phyloP scores from a whole-genome alignment of 2,888 invertebrate species.

The Meteorus cinctellus region DNA sequence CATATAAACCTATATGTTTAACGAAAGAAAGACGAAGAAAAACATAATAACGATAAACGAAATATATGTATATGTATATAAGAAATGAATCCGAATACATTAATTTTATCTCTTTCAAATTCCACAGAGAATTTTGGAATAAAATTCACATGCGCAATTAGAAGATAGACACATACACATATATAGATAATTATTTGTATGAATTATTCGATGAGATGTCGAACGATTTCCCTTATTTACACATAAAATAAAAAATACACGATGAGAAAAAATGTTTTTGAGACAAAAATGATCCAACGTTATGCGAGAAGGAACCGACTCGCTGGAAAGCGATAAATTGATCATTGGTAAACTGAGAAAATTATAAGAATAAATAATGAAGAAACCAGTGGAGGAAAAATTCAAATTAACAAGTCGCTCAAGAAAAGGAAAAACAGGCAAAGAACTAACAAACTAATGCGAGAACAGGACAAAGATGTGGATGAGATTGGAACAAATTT shows the following conservation, averaged over 20 bases:
- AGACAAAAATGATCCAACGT: background rate
- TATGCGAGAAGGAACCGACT: too few relatives aligned
- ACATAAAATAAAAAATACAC: background rate
- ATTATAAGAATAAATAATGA: too few relatives aligned
- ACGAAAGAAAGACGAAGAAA: conserved; percentile 38
- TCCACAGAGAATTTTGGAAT: background rate
- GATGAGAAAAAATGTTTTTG: background rate
- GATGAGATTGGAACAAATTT: too few relatives aligned
- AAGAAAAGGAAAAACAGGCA: too few relatives aligned
- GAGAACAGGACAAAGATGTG: too few relatives aligned
- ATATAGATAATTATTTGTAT: background rate
- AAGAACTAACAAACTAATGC: too few relatives aligned
- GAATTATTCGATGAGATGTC: background rate
- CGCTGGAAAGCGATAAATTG: too few relatives aligned
- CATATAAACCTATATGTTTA: conserved; percentile 51
- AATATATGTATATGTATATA: conserved; percentile 42
- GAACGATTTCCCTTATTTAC: background rate
- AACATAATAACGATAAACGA: conserved; percentile 32
- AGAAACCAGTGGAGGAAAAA: too few relatives aligned
- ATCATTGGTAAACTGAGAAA: too few relatives aligned
- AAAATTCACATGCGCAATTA: background rate
- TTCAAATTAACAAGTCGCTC: too few relatives aligned
- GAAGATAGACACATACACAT: background rate
- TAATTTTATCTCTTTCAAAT: background rate
- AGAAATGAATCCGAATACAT: conserved; percentile 44